A percentile compares a stretch with the other conserved stretches of the same genome.
Evolutionary conservation across 2,113 vertebrate genomes (phyloP).

Genomic region (Oreochromis tanganicae): DNA sequence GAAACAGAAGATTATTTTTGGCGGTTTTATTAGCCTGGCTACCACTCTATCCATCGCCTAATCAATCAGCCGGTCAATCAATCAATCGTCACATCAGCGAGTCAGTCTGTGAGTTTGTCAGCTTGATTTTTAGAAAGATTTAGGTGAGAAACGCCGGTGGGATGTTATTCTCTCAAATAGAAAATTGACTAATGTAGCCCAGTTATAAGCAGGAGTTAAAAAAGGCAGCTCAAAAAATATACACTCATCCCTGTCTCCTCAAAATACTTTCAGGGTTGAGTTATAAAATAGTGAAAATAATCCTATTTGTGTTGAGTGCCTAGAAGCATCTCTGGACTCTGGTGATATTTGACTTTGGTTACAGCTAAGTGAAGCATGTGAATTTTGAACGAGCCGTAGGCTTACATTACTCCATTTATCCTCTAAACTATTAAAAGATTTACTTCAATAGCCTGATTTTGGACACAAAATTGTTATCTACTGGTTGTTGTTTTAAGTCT

Average conservation of each 20-base stretch:
- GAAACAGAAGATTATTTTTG: neutral
- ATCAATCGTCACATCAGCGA: neutral
- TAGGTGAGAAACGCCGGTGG: neutral
- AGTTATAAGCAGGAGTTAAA: neutral
- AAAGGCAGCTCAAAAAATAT: neutral
- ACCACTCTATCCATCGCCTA: neutral
- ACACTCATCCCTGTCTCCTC: neutral
- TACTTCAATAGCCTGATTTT: neutral
- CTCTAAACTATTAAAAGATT: neutral
- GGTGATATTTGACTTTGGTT: conserved; percentile 20
- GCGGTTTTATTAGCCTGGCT: neutral
- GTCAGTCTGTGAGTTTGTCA: neutral
- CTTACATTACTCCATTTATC: neutral
- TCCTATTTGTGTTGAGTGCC: neutral
- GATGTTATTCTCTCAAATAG: neutral
- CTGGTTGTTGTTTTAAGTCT: neutral
- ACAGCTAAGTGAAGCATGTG: conserved; percentile 11
- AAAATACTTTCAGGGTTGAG: neutral
- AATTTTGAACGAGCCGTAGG: neutral
- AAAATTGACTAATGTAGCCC: neutral
- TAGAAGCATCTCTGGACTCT: neutral
- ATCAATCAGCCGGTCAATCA: neutral
- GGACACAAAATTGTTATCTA: neutral
- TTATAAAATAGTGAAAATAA: neutral
- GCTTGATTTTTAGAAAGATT: neutral